phyloP scores from a whole-genome alignment of 2,797 vertebrate species.

The Todus mexicanus region DNA sequence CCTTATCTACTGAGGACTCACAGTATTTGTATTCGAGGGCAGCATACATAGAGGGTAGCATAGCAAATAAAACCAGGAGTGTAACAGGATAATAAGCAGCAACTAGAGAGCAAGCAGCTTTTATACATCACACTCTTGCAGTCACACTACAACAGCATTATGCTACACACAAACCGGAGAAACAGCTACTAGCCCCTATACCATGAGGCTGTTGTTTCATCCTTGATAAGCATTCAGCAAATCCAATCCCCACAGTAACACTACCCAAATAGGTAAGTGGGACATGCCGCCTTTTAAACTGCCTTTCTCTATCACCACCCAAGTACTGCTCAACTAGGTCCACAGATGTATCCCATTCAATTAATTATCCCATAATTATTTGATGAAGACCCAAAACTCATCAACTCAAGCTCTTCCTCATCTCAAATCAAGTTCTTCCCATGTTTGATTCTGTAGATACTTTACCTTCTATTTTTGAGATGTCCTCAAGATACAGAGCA shows the following conservation, averaged over 20 bases:
- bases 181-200: background rate
- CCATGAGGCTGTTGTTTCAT: accelerated
- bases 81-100: background rate
- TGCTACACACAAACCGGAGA: background rate
- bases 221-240: background rate
- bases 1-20: background rate
- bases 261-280: accelerated
- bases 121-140: background rate
- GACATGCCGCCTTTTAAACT: background rate
- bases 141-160: background rate
- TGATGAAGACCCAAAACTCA: background rate
- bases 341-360: background rate
- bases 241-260: background rate
- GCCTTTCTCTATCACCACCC: background rate
- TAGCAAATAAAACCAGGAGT: background rate
- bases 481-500: background rate
- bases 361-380: background rate
- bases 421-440: background rate
- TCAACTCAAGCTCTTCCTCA: background rate
- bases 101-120: background rate
- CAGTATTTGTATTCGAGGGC: background rate
- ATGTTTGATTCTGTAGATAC: background rate
- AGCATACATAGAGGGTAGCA: background rate
- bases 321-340: background rate
- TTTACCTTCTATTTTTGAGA: background rate